These are phyloP conservation scores for Alces alces DNA, from an alignment of 2,113 vertebrate genomes.

Conservation along the genomic window DNA sequence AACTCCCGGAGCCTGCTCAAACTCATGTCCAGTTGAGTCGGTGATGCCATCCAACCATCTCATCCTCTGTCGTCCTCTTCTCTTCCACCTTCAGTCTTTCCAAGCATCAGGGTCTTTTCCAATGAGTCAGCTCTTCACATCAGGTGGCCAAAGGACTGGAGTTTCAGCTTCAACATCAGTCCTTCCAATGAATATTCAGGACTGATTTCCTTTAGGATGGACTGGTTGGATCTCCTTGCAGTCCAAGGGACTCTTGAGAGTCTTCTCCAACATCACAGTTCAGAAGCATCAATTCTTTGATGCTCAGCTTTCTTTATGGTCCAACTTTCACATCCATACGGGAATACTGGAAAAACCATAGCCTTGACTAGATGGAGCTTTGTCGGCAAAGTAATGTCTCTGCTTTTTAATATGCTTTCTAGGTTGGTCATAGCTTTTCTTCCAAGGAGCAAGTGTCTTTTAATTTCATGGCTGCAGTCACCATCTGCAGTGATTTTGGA, in stretches of 20 bases:
- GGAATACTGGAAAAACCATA: background rate
- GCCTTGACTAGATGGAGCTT: background rate
- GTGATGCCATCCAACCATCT: background rate
- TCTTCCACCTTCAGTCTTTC: background rate
- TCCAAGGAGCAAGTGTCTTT: background rate
- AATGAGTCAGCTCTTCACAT: background rate
- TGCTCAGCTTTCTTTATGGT: background rate
- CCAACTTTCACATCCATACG: background rate
- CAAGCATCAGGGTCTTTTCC: background rate
- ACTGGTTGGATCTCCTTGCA: background rate
- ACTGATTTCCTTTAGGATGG: rapidly evolving
- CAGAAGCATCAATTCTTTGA: background rate
- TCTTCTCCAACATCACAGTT: background rate
- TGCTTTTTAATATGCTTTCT: background rate
- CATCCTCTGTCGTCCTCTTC: background rate
- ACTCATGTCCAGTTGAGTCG: background rate
- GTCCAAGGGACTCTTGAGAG: background rate
- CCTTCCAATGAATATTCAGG: background rate
- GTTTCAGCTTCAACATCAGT: background rate
- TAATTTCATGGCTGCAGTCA: background rate
- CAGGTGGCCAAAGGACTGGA: background rate
- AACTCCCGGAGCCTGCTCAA: background rate
- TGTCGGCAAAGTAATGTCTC: background rate
- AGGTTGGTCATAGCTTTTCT: background rate
- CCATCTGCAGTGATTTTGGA: background rate